Percentiles rank a stretch among this genome's conserved stretches.
Evolutionary conservation across 2,113 vertebrate genomes (phyloP).

Genomic region (Eptatretus burgeri): DNA sequence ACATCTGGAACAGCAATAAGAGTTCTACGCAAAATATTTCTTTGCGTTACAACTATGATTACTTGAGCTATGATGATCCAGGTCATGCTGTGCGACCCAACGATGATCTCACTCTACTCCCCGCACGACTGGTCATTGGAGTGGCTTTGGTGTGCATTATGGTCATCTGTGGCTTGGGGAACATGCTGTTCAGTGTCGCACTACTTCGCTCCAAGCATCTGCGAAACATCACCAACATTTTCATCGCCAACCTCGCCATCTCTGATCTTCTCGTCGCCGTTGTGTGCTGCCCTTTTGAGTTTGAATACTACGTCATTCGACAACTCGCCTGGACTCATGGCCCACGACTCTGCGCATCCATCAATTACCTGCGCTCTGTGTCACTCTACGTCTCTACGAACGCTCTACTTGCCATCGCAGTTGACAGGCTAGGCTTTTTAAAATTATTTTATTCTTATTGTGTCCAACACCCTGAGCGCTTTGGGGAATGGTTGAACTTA

Average conservation of each 20-base stretch:
- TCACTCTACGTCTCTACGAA: constrained; percentile 89
- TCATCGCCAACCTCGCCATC: constrained; percentile 75
- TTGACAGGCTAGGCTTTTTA: constrained; percentile 48
- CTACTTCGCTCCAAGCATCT: constrained; percentile 63
- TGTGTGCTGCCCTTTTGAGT: constrained; percentile 72
- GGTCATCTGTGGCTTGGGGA: constrained; percentile 55
- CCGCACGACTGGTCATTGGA: constrained; percentile 49
- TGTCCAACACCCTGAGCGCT: not conserved
- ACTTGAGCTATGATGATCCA: constrained; percentile 35
- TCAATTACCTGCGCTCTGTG: constrained; percentile 62
- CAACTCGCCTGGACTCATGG: constrained; percentile 77
- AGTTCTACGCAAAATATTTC: not conserved
- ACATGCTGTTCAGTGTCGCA: constrained; percentile 51
- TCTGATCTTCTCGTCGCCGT: constrained; percentile 79
- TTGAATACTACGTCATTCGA: constrained; percentile 82
- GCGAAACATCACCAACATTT: constrained; percentile 68
- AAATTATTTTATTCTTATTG: not conserved
- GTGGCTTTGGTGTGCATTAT: constrained; percentile 51
- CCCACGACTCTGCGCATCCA: constrained; percentile 39
- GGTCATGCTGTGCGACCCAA: constrained; percentile 45
- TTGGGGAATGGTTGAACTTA: not conserved
- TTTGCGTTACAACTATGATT: constrained; percentile 14
- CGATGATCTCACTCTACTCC: constrained; percentile 46
- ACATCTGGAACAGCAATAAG: constrained; percentile 2
- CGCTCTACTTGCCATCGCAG: constrained; percentile 59